Base-by-base conservation (phyloP, 1,140 invertebrate species). In the Hydropsyche tenuis region DNA sequence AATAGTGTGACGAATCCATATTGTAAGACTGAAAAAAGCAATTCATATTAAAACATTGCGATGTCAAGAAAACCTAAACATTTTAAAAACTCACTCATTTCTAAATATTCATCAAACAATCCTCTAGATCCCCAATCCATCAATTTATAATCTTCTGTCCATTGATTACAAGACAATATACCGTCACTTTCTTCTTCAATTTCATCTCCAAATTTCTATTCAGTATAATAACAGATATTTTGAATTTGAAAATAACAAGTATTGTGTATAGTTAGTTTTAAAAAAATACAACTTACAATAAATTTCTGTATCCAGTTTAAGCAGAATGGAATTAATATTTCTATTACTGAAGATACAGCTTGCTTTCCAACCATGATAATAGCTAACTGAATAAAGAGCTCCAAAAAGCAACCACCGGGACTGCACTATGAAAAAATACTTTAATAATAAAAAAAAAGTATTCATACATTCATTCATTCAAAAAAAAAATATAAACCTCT, bases 311-410 rank as follows among this genome's bases (percentile, higher is more conserved):
- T 64, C 73, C 73, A 75, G 25, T 74, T 75, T 43, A 16, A 69
- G 12, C 45, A 70, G 42, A 77, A 69, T 37, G 76, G 76, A 53
- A 77, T 68, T 0, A 90, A 75, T 79, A 92, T 91, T 83, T 95
- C 94, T 76, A 93, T 86, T 42, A 92, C 87, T 73, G 92, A 92
- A 82, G 92, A 93, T 6, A 95, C 88, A 6, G 92, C 89, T 84
- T 96, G 94, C 82, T 94, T 90, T 65, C 93, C 93, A 56, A 94
- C 89, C 93, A 95, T 95, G 65, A 95, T 95, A 65, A 95, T 91
- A 0, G 90, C 89, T 71, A 95, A 80, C 80, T 95, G 94, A 77
- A 94, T 91, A 23, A 92, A 92, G 51, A 95, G 83, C 83, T 95
- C 93, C 80, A 93, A 90, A 37, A 95, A 83, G 82, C 93, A 95